Conservation (phyloP, 2,888 invertebrate species). For the Oscheius myriophilus region DNA sequence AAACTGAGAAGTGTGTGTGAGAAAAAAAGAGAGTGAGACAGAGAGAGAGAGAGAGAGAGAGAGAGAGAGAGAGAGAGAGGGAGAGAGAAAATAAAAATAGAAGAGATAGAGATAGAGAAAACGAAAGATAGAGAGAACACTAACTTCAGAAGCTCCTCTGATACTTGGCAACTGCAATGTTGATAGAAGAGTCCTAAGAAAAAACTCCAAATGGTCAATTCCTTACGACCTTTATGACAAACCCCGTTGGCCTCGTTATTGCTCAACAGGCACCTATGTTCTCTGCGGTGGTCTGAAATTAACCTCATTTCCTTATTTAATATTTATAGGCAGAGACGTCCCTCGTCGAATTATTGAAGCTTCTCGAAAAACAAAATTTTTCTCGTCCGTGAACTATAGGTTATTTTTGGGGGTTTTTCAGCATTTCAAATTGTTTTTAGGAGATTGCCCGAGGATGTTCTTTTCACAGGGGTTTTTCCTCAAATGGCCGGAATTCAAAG, state of each 20-base stretch:
- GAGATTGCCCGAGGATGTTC: constrained; percentile 51
- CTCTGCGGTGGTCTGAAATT: constrained; percentile 31
- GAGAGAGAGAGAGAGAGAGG: too few species aligned
- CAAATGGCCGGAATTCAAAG: constrained; percentile 38
- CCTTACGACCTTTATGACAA: constrained; percentile 38
- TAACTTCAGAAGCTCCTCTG: constrained; percentile 39
- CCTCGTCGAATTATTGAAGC: constrained; percentile 35
- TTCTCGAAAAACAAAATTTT: constrained; percentile 36
- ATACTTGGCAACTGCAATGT: constrained; percentile 50
- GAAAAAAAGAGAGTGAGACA: too few species aligned
- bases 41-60: too few species aligned
- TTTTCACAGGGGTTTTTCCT: constrained; percentile 51
- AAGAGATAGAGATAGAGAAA: too few species aligned
- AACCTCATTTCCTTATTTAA: neutral
- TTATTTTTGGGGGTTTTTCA: constrained; percentile 8
- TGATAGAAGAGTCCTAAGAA: constrained; percentile 36
- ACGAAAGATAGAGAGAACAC: too few species aligned
- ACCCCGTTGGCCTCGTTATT: constrained; percentile 40
- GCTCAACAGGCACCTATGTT: constrained; percentile 50
- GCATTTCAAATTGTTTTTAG: constrained; percentile 14
- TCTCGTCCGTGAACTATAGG: constrained; percentile 43
- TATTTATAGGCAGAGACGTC: constrained; percentile 34
- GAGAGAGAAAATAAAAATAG: too few species aligned
- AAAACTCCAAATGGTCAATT: constrained; percentile 49
- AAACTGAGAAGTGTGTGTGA: too few species aligned